Conservation (phyloP, 2,113 vertebrate genomes). For the Proteles cristata region DNA sequence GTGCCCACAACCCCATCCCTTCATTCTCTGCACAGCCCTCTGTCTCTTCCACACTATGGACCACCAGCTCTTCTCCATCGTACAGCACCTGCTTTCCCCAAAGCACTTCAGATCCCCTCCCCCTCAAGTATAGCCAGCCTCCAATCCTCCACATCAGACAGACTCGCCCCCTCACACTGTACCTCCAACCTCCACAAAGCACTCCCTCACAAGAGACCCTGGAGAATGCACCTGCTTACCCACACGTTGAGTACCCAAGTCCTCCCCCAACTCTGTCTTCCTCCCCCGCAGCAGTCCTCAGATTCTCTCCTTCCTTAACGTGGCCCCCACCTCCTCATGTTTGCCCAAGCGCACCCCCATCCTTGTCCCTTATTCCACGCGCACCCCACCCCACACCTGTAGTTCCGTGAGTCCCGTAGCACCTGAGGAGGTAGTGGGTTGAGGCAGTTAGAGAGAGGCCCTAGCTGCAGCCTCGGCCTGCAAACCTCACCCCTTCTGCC, state of each 20-base stretch:
- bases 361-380: slow-evolving; percentile 26
- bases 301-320: slow-evolving; percentile 24
- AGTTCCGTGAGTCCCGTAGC: slow-evolving; percentile 72
- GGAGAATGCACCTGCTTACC: slow-evolving; percentile 15
- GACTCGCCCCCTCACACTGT: neutral
- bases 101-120: neutral
- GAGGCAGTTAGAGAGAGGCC: slow-evolving; percentile 61
- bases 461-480: slow-evolving; percentile 47
- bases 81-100: neutral
- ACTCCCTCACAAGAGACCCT: slow-evolving; percentile 25
- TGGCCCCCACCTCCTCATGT: neutral
- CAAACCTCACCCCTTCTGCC: slow-evolving; percentile 69
- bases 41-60: neutral
- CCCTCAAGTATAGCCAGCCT: neutral
- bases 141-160: neutral
- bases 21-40: neutral
- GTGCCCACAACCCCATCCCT: neutral
- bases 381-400: slow-evolving; percentile 77
- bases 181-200: slow-evolving; percentile 35
- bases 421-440: slow-evolving; percentile 63
- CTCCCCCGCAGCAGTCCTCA: neutral
- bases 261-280: neutral
- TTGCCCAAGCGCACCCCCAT: slow-evolving; percentile 41
- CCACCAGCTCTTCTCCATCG: neutral
- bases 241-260: neutral